Conservation (phyloP, 2,797 vertebrate genomes). For the Pachyuromys duprasi region DNA sequence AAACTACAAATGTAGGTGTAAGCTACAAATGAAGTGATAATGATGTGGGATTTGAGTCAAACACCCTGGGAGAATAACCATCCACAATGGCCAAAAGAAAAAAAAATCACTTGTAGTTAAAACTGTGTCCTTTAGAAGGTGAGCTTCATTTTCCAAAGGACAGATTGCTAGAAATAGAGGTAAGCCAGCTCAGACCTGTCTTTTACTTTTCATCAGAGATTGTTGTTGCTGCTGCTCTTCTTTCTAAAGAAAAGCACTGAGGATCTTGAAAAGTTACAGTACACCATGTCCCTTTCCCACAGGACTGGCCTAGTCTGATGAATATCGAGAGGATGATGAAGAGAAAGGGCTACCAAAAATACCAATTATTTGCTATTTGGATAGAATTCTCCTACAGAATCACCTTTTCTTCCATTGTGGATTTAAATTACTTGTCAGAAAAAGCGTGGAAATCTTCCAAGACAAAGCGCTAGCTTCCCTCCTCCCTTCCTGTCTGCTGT, state of each 20-base stretch:
- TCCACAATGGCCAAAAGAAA: slow-evolving; percentile 25
- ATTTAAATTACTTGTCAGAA: slow-evolving; percentile 65
- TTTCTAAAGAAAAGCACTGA: slow-evolving; percentile 9
- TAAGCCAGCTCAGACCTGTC: slow-evolving; percentile 6
- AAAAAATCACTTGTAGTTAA: neutral
- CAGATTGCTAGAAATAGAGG: neutral
- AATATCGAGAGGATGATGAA: neutral
- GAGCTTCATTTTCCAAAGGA: slow-evolving; percentile 14
- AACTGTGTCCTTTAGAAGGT: neutral
- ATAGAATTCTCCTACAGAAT: neutral
- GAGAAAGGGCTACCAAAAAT: neutral
- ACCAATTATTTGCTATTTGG: slow-evolving; percentile 6
- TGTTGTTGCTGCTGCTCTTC: neutral
- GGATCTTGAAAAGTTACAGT: neutral
- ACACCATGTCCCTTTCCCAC: neutral
- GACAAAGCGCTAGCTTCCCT: neutral
- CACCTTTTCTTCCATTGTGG: neutral
- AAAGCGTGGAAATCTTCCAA: slow-evolving; percentile 49
- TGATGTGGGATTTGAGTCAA: neutral
- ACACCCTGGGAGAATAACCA: neutral
- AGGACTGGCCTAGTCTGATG: neutral
- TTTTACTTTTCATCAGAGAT: slow-evolving; percentile 42
- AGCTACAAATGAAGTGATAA: neutral
- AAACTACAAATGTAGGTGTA: too few relatives aligned
- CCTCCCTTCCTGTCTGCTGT: slow-evolving; percentile 19